Percentiles rank a stretch among this genome's conserved stretches.
Evolutionary conservation across 2,113 vertebrate species (phyloP).

Genomic region (Setophaga coronata): DNA sequence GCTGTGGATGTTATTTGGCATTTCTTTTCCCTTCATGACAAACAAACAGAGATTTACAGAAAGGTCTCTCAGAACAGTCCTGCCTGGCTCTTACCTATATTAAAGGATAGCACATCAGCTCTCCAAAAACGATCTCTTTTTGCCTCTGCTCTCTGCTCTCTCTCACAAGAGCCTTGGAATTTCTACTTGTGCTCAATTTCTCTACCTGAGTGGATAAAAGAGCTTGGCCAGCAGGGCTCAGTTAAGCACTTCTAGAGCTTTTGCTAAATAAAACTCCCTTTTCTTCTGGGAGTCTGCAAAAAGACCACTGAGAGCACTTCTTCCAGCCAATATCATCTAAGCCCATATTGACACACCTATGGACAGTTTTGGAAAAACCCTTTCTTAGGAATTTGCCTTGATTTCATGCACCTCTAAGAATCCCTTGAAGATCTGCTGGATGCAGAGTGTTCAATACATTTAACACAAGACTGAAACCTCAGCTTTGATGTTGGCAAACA

Average conservation of each 20-base stretch:
- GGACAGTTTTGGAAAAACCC: neutral
- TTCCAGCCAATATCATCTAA: neutral
- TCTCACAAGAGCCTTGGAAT: neutral
- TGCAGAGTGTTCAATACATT: neutral
- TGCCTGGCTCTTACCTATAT: neutral
- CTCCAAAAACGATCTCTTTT: neutral
- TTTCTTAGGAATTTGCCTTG: neutral
- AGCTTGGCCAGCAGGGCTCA: neutral
- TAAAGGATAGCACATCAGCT: neutral
- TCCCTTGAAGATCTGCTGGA: neutral
- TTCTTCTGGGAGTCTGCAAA: neutral
- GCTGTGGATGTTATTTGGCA: slow-evolving; percentile 18
- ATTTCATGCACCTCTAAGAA: neutral
- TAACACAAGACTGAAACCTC: neutral
- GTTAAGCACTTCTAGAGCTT: neutral
- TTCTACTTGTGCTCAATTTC: neutral
- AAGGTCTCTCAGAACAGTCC: neutral
- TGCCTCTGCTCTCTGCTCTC: neutral
- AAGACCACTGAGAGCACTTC: neutral
- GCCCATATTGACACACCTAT: neutral
- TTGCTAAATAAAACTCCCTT: neutral
- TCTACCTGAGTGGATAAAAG: neutral
- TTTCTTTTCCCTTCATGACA: neutral
- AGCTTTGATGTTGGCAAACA: accelerated
- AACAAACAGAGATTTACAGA: slow-evolving; percentile 6